Evolutionary conservation across 2,888 invertebrate species (phyloP), one percentile per base, ranked within the genome.

Genomic region (Orthonevra nobilis): DNA sequence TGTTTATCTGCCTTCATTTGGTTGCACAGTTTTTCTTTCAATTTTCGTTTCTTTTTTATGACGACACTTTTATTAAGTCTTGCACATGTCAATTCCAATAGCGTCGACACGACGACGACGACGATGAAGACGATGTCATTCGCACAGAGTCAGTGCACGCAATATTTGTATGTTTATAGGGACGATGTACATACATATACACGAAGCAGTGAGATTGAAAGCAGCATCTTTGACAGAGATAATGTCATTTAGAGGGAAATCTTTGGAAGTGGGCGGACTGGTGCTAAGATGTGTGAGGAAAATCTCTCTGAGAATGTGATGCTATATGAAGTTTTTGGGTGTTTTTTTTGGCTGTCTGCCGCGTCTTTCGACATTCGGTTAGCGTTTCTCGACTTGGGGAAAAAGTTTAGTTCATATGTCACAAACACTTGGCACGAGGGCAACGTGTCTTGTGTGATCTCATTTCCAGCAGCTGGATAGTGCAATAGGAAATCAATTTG

Each of bases 21-120:
- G 73, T 48, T 60, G 60, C 54, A 44, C 48, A 50, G 50, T 42
- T 10, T 28, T 15, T 44, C 10, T 9, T 15, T 10, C 3, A 32
- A 19, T 58, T 38, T 42, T 44, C 12, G 7, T 23, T 7, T 20
- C 30, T 63, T 56, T 40, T 54, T 56, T 46, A 34, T 46, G 73
- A 73, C 48, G 66, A 61, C 73, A 79, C 79, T 79, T 79, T 79
- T 79, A 79, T 73, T 79, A 79, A 73, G 79, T 79, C 79, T 73
- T 79, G 79, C 79, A 79, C 79, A 79, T 79, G 79, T 79, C 79
- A 79, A 79, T 68, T 79, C 73, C 23, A 73, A 73, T 79, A 52
- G 60, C 46, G 17, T 50, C 26, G 48, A 50, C n/a, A n/a, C 50
- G 32, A 34, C 23, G 26, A 19, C 23, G 64, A 34, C 17, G 40